These are phyloP conservation scores for Tethea ocularis DNA, from an alignment of 2,888 invertebrate genomes.

Conservation along the genomic window DNA sequence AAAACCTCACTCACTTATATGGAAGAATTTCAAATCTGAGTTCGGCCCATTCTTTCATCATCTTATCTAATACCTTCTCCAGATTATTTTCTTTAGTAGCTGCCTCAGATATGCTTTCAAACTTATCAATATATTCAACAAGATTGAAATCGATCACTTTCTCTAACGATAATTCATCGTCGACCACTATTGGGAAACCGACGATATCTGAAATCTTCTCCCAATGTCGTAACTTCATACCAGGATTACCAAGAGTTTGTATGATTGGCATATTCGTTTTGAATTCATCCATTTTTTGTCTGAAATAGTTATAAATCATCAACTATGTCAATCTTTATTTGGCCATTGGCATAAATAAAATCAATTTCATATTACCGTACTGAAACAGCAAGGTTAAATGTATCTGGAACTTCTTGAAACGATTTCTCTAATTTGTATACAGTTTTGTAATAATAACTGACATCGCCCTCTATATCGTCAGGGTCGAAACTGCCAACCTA, in stretches of 20 bases:
- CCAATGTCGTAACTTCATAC: slow-evolving; percentile 96
- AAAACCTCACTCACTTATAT: slow-evolving; percentile 83
- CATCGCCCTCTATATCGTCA: slow-evolving; percentile 93
- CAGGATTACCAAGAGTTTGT: slow-evolving; percentile 96
- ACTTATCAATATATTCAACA: slow-evolving; percentile 93
- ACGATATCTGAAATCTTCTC: slow-evolving; percentile 97
- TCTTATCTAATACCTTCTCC: slow-evolving; percentile 94
- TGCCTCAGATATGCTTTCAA: slow-evolving; percentile 96
- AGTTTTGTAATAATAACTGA: slow-evolving; percentile 87
- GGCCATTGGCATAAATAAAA: neutral
- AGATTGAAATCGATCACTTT: slow-evolving; percentile 96
- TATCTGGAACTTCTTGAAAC: slow-evolving; percentile 90
- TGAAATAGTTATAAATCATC: slow-evolving; percentile 39
- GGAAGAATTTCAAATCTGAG: slow-evolving; percentile 88
- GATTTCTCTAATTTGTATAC: slow-evolving; percentile 95
- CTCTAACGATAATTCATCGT: slow-evolving; percentile 90
- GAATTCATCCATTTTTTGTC: slow-evolving; percentile 92
- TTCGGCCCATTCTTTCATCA: slow-evolving; percentile 96
- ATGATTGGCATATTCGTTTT: slow-evolving; percentile 95
- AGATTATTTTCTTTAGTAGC: slow-evolving; percentile 98
- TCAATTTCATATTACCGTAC: slow-evolving; percentile 61
- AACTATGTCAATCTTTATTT: neutral
- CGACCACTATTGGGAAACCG: slow-evolving; percentile 95
- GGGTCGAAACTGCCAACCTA: slow-evolving; percentile 94
- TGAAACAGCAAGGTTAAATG: slow-evolving; percentile 87